phyloP scores from a whole-genome alignment of 2,888 invertebrate species.

The Leptinotarsa haldemani region DNA sequence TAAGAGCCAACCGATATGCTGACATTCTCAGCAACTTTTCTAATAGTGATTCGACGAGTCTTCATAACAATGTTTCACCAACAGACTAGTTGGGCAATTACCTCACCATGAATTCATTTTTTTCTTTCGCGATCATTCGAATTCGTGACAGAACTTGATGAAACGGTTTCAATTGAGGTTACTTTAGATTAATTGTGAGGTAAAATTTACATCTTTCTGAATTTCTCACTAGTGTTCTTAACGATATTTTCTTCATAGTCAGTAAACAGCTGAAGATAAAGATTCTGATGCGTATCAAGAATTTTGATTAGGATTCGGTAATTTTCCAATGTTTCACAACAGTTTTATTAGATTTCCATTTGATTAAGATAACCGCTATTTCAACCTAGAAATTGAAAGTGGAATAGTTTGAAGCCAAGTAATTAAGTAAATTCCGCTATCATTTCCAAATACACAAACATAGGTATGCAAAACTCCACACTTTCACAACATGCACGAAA shows the following conservation, averaged over 20 bases:
- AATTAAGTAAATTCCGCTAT: constrained; percentile 1
- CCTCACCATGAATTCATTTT: too few relatives aligned
- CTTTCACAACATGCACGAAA: background rate
- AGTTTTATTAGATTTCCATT: background rate
- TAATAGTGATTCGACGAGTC: too few relatives aligned
- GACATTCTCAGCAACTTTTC: too few relatives aligned
- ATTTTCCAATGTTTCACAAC: constrained; percentile 7
- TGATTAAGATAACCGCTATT: constrained; percentile 8
- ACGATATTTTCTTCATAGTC: background rate
- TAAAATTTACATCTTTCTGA: background rate
- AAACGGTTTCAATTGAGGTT: background rate
- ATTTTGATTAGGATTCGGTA: background rate
- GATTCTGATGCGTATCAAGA: background rate
- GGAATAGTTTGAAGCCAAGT: background rate
- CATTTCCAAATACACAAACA: constrained; percentile 10
- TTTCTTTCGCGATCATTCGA: too few relatives aligned
- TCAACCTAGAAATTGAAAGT: constrained; percentile 6
- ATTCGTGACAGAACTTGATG: too few relatives aligned
- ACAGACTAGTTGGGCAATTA: too few relatives aligned
- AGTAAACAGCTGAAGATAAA: background rate
- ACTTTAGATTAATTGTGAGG: background rate
- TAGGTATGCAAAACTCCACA: background rate
- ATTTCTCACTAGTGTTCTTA: background rate
- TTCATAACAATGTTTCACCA: too few relatives aligned
- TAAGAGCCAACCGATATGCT: too few relatives aligned